Evolutionary conservation across 2,888 invertebrate genomes (phyloP).

Genomic region (Phalera bucephala): DNA sequence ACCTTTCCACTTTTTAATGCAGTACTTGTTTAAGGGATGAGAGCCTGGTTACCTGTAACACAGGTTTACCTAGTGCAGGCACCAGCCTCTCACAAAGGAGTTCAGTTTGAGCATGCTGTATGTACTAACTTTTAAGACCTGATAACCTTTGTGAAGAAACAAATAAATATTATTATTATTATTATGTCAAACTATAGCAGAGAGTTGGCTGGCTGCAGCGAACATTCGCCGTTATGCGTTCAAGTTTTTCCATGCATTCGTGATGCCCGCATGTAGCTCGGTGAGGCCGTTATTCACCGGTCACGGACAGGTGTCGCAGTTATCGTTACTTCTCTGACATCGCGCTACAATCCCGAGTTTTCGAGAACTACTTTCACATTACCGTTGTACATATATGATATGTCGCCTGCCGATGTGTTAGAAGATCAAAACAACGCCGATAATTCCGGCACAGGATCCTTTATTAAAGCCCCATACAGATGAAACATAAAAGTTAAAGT

Average conservation of each 20-base stretch:
- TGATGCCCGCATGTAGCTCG: slow-evolving; percentile 36
- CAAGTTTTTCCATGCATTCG: slow-evolving; percentile 65
- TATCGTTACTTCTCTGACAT: slow-evolving; percentile 46
- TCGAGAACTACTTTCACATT: slow-evolving; percentile 44
- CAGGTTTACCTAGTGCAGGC: no score
- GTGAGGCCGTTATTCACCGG: slow-evolving; percentile 65
- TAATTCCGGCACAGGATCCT: slow-evolving; percentile 2
- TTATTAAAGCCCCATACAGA: slow-evolving; percentile 9
- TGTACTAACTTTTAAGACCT: no score
- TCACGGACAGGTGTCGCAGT: slow-evolving; percentile 55
- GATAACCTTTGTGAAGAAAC: no score
- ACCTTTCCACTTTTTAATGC: no score
- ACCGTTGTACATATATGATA: slow-evolving; percentile 17
- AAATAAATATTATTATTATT: no score
- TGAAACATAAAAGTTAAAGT: slow-evolving; percentile 29
- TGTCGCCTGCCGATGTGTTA: no score
- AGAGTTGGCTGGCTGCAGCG: slow-evolving; percentile 40
- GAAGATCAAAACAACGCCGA: background rate
- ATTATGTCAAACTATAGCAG: slow-evolving; percentile 43
- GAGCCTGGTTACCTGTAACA: no score
- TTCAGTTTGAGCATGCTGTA: no score
- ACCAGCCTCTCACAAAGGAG: no score
- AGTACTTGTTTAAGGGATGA: no score
- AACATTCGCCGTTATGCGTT: slow-evolving; percentile 57
- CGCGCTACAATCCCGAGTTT: slow-evolving; percentile 41